These are phyloP conservation scores for Furnarius figulus DNA, from an alignment of 2,113 vertebrate genomes.

Conservation along the genomic window DNA sequence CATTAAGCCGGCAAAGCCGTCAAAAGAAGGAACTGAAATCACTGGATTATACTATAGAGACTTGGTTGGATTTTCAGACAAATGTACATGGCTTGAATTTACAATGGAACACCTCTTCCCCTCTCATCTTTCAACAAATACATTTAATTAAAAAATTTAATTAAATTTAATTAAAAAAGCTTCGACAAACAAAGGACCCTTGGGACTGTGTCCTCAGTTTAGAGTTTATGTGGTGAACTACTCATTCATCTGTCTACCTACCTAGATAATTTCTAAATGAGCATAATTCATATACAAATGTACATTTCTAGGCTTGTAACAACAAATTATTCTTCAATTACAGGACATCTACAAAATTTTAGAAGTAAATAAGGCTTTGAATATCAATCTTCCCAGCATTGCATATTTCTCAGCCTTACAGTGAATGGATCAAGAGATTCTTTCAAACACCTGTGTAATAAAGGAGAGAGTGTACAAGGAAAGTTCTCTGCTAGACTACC, in stretches of 20 bases:
- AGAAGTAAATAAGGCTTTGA: neutral
- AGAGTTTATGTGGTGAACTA: neutral
- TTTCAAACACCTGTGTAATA: neutral
- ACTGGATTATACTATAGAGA: neutral
- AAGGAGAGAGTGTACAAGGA: neutral
- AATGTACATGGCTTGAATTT: neutral
- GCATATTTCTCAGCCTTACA: neutral
- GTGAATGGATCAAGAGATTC: neutral
- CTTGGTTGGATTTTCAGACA: neutral
- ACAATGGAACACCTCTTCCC: neutral
- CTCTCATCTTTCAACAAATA: neutral
- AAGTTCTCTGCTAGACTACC: neutral
- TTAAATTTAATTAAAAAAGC: neutral
- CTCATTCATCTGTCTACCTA: neutral
- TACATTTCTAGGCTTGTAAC: neutral
- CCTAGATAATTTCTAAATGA: neutral
- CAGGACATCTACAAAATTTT: neutral
- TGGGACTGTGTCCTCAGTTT: neutral
- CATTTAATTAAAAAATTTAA: neutral
- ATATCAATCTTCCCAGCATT: neutral
- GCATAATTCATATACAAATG: neutral
- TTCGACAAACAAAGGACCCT: neutral
- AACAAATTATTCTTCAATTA: neutral
- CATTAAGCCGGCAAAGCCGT: neutral
- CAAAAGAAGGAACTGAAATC: neutral